phyloP scores from a whole-genome alignment of 2,113 vertebrate species.

The Uropsilus gracilis region DNA sequence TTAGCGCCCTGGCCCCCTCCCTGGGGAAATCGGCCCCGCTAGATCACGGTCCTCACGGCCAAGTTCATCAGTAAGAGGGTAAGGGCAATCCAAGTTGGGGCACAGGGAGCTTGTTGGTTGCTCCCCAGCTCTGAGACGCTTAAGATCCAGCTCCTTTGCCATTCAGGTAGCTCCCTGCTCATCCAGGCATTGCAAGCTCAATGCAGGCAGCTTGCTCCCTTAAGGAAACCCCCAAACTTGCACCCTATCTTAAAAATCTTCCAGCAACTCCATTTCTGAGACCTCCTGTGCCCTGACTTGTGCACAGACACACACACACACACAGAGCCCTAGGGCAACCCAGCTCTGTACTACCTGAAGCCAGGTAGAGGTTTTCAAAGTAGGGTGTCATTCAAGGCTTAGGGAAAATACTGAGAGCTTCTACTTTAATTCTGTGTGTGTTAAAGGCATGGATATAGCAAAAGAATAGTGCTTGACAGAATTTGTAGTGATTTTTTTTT shows the following conservation, averaged over 20 bases:
- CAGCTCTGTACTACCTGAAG: neutral
- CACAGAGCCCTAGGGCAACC: neutral
- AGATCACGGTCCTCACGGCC: neutral
- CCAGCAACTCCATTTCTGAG: neutral
- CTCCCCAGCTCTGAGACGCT: neutral
- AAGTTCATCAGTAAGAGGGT: neutral
- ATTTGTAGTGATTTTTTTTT: neutral
- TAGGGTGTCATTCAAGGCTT: neutral
- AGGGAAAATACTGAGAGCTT: neutral
- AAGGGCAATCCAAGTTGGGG: neutral
- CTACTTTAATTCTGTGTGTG: neutral
- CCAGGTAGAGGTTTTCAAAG: neutral
- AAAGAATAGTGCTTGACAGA: neutral
- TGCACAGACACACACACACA: accelerated
- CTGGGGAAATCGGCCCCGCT: neutral
- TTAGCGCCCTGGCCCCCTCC: neutral
- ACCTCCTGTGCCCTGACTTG: no score
- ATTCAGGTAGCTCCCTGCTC: accelerated
- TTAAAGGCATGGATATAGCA: neutral
- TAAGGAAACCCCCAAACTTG: neutral
- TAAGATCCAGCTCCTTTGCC: neutral
- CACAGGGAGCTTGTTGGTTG: neutral
- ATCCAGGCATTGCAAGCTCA: neutral
- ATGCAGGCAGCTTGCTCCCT: neutral
- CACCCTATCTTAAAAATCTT: neutral